Evolutionary conservation across 2,113 vertebrate species (phyloP).

Genomic region (Synodontis membranacea): DNA sequence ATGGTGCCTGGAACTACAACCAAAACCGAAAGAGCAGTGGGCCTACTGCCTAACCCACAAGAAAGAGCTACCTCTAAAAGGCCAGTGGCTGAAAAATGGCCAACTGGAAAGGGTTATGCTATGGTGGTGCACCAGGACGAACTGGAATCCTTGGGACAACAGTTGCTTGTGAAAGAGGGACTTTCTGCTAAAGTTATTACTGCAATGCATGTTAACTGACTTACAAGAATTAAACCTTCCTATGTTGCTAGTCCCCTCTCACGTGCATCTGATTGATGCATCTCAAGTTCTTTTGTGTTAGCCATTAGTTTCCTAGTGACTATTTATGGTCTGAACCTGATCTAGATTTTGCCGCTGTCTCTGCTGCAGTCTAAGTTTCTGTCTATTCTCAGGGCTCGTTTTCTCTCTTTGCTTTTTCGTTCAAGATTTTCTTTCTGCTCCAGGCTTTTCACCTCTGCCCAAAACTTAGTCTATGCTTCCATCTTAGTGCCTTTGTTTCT

Average conservation of each 20-base stretch:
- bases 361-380: background rate
- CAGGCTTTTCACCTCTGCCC: background rate
- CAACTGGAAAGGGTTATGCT: background rate
- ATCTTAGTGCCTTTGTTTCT: background rate
- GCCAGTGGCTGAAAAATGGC: no score
- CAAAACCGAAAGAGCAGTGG: background rate
- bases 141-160: background rate
- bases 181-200: no score
- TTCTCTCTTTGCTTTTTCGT: background rate
- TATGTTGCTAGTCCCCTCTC: background rate
- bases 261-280: no score
- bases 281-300: background rate
- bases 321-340: background rate
- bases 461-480: background rate
- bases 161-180: background rate
- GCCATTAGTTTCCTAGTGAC: background rate
- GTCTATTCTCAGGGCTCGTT: background rate
- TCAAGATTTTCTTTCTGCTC: background rate
- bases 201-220: background rate
- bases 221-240: background rate
- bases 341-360: background rate
- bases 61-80: background rate
- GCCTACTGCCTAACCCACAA: background rate
- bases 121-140: background rate
- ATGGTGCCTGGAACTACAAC: background rate